Evolutionary conservation across 1,140 invertebrate species (phyloP), one percentile per base, ranked within the genome.

Genomic region (Idris sp.): DNA sequence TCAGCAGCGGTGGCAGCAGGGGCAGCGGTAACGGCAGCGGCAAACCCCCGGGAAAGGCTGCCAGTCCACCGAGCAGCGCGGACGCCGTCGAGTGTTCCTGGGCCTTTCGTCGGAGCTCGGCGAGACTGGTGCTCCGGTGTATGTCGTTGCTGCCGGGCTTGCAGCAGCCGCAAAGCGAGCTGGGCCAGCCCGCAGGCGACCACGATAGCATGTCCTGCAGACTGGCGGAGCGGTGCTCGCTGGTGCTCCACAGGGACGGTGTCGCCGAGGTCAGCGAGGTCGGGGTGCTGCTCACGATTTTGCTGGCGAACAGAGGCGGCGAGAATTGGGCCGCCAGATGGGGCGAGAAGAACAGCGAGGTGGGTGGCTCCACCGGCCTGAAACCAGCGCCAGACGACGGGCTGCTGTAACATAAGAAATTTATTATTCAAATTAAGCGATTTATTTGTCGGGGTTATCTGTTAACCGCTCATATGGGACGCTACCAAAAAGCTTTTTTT

Each of bases 41-140:
- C 68, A 85, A 81, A 30, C 87, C 90, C 9, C 82, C 90, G 15
- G 76, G 88, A 77, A 90, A 86, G 0, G 86, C 88, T 1, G 88
- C 89, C 4, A 89, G 77, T 2, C 88, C 89, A 0, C 86, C 86
- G 0, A 91, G 79, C 0, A 89, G 84, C 2, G 90, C 89, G 1
- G 92, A 91, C 0, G 95, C 95, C 0, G 95, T 95, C 1, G 94
- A 95, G 83, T 97, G 95, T 81, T 97, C 96, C 82, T 96, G 94
- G 0, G 95, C 95, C 83, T 97, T 97, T 15, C 95, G 90, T 8
- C 95, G 89, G 5, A 97, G 87, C 79, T 97, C 95, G 0, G 95
- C 95, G 10, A 97, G 93, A 83, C 93, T 95, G 58, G 92, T 92
- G n/a, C 91, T 93, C 18, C 86, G 79, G 41, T 85, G 85, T 4